Percentiles rank a stretch among this genome's conserved stretches.
Conservation (phyloP, 2,888 invertebrate species). For the Meliscaeva auricollis region DNA sequence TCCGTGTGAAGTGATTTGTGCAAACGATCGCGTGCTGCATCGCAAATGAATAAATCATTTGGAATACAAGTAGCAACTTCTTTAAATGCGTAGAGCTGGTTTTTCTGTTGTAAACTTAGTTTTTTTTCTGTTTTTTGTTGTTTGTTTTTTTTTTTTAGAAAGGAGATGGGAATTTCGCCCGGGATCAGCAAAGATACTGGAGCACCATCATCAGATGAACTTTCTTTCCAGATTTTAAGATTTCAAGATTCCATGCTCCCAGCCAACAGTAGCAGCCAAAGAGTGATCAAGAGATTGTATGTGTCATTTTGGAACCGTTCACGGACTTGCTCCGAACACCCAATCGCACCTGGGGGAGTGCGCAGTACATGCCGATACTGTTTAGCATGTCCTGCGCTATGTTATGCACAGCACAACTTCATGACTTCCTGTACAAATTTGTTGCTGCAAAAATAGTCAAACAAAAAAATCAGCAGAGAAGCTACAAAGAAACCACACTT, state of each 20-base stretch:
- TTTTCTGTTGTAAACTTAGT: conserved; percentile 7
- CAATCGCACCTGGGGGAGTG: conserved; percentile 30
- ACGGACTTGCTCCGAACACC: neutral
- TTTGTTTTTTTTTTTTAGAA: conserved; percentile 29
- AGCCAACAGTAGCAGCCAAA: neutral
- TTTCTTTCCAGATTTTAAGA: conserved; percentile 64
- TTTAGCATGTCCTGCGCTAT: conserved; percentile 62
- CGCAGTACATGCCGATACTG: conserved; percentile 63
- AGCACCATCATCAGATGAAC: conserved; percentile 70
- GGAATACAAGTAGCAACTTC: conserved; percentile 61
- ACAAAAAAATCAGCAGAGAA: conserved; percentile 22
- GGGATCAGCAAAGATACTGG: conserved; percentile 41
- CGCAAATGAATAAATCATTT: conserved; percentile 76
- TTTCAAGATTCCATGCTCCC: conserved; percentile 19
- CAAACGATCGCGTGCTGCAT: conserved; percentile 76
- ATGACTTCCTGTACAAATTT: conserved; percentile 76
- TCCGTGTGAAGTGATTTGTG: conserved; percentile 75
- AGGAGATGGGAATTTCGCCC: conserved; percentile 42
- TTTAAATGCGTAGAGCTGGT: conserved; percentile 64
- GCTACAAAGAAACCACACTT: conserved; percentile 44
- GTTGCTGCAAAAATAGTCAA: conserved; percentile 21
- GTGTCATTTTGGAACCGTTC: conserved; percentile 48
- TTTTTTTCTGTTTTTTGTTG: neutral
- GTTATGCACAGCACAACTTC: conserved; percentile 60
- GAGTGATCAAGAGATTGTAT: conserved; percentile 66